Base-by-base conservation (phyloP, 1,140 invertebrate species). In the Bombus waltoni region DNA sequence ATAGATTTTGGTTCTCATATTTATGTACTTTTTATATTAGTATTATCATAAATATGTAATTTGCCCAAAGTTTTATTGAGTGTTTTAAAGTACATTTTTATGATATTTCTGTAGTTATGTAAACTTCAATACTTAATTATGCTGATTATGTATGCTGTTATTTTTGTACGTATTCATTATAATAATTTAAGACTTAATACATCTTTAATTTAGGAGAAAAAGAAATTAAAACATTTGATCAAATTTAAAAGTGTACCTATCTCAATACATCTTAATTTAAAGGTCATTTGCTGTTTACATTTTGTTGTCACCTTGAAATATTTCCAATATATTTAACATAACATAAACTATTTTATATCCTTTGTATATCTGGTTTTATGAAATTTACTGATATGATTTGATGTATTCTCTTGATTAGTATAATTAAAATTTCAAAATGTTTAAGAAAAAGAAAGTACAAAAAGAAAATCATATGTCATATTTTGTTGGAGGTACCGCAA, bases 391-490 rank as follows among this genome's bases (percentile, higher is more conserved):
- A 62, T 62, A 47, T 57, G 13, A 77, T 59, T 68, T 78, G 13
- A 71, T 18, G 0, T 35, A 8, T 42, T 32, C 15, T 65, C 11
- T 44, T 0, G 1, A 59, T 81, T 18, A 28, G 15, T 47, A 59
- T 44, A n/a, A 71, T 59, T 79, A 35, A 53, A 32, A 78, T 59
- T 44, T 3, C 25, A 57, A 74, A 65, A 81, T 81, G 65, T 74
- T 44, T 35, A 57, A 68, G 10, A 81, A 59, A 28, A 80, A 72
- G 4, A 71, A 70, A 71, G 2, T 47, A 70, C 5, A 35, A 65
- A 13, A 83, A 53, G 57, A 70, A 72, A 81, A 66, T 53, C 57
- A 59, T 32, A 62, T 38, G 2, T 25, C 47, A 62, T 53, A 77
- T 70, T 76, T 87, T 4, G 0, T 72, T 76, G 76, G 57, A 38